Conservation (phyloP, 2,888 invertebrate species). For the Drosophila algonquin region DNA sequence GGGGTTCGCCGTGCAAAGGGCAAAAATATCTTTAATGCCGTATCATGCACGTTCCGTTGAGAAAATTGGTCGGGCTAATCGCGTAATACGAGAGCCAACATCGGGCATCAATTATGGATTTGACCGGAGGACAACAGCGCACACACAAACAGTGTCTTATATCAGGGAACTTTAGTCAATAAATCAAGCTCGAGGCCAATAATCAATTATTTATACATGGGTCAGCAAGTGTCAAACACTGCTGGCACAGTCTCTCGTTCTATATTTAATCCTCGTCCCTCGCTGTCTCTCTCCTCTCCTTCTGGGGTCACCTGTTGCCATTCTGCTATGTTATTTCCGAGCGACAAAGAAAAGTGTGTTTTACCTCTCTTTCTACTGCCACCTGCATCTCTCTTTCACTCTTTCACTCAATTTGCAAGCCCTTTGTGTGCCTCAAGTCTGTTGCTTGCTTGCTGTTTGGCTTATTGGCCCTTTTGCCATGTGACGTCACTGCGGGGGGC, state of each 20-base stretch:
- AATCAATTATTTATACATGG: slow-evolving; percentile 66
- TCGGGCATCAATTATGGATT: slow-evolving; percentile 40
- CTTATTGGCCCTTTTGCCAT: slow-evolving; percentile 23
- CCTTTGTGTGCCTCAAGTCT: slow-evolving; percentile 20
- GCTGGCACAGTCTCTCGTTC: slow-evolving; percentile 14
- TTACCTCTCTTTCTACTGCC: neutral
- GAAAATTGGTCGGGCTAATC: slow-evolving; percentile 30
- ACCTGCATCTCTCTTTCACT: neutral
- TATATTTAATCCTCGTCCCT: neutral
- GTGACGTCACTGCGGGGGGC: slow-evolving; percentile 38
- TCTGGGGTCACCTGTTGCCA: slow-evolving; percentile 45
- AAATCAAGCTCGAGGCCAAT: slow-evolving; percentile 67
- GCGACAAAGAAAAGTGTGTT: slow-evolving; percentile 3
- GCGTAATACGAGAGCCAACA: slow-evolving; percentile 16
- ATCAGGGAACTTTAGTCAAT: slow-evolving; percentile 53
- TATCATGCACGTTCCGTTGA: slow-evolving; percentile 20
- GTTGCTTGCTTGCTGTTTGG: slow-evolving; percentile 34
- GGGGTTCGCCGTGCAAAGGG: neutral
- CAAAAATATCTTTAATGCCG: neutral
- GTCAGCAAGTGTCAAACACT: slow-evolving; percentile 47
- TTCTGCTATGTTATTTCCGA: slow-evolving; percentile 30
- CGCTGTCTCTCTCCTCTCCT: neutral
- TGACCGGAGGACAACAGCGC: neutral
- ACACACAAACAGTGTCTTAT: slow-evolving; percentile 13
- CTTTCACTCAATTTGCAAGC: slow-evolving; percentile 1